phyloP scores from a whole-genome alignment of 2,113 vertebrate genomes.

The Gopherus flavomarginatus region DNA sequence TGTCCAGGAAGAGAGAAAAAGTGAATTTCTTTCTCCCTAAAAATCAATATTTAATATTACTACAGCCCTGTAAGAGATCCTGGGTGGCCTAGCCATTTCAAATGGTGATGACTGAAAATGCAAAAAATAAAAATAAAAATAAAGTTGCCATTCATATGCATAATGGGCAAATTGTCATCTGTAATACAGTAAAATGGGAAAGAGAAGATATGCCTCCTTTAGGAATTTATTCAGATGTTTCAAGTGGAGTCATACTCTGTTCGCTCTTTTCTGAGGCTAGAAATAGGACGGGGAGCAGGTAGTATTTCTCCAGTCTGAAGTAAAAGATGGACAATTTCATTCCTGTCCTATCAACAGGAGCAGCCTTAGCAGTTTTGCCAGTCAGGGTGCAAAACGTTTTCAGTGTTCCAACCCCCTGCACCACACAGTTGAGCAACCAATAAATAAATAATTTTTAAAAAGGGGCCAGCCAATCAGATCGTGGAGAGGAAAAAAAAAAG shows the following conservation, averaged over 20 bases:
- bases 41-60: not conserved
- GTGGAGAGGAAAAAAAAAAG: too few species aligned
- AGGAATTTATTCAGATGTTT: not conserved
- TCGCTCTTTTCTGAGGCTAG: not conserved
- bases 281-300: not conserved
- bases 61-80: not conserved
- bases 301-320: not conserved
- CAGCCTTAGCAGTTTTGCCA: too few species aligned
- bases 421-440: too few species aligned
- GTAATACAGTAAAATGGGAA: not conserved
- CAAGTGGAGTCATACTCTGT: accelerated
- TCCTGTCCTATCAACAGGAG: not conserved
- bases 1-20: not conserved
- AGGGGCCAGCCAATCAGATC: too few species aligned
- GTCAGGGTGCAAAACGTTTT: too few species aligned
- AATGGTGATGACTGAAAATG: not conserved
- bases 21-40: not conserved
- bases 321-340: constrained; percentile 15
- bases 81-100: not conserved
- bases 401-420: too few species aligned
- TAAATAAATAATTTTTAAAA: too few species aligned
- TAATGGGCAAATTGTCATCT: not conserved
- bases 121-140: not conserved
- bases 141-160: not conserved
- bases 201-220: not conserved